Evolutionary conservation across 2,113 vertebrate genomes (phyloP).

Genomic region (Mirounga angustirostris): DNA sequence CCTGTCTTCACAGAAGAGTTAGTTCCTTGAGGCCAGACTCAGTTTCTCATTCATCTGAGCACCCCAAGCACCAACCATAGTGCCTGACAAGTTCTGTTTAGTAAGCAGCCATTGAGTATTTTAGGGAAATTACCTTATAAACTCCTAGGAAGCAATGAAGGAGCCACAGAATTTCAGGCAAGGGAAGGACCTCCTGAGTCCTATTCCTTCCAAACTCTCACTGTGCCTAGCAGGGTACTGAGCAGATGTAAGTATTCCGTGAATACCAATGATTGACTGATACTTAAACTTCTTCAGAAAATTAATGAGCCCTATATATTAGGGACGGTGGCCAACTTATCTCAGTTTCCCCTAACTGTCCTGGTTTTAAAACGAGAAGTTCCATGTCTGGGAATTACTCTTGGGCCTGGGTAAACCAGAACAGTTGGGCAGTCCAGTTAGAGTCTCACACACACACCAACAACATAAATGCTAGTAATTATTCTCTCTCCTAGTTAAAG

Average conservation of each 20-base stretch:
- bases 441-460: background rate
- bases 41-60: background rate
- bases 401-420: background rate
- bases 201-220: background rate
- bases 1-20: background rate
- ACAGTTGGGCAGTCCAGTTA: background rate
- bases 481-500: background rate
- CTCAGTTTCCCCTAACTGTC: background rate
- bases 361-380: background rate
- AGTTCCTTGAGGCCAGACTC: background rate
- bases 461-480: background rate
- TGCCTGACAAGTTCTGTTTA: background rate
- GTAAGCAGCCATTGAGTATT: background rate
- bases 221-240: background rate
- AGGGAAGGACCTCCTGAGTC: background rate
- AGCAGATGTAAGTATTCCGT: background rate
- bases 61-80: background rate
- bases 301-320: background rate
- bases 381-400: background rate
- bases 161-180: background rate
- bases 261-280: background rate
- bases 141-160: background rate
- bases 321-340: background rate
- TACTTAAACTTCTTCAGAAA: background rate
- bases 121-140: background rate